Conservation (phyloP, 2,888 invertebrate species). For the Zeuzera pyrina region DNA sequence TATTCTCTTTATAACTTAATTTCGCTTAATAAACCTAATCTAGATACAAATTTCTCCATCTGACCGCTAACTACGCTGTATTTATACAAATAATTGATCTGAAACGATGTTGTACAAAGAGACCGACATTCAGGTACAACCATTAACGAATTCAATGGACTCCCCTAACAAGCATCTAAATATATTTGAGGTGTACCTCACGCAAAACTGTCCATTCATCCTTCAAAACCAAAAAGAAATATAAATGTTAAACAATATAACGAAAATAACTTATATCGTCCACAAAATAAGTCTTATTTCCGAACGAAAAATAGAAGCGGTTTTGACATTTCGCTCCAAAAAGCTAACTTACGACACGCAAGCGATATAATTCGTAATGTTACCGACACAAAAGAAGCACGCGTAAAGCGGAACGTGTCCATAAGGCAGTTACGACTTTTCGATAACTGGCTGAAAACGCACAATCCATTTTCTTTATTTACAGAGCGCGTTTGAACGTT, state of each 20-base stretch:
- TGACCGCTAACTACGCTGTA: neutral
- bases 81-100: neutral
- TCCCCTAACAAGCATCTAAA: slow-evolving; percentile 20
- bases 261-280: neutral
- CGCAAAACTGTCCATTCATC: slow-evolving; percentile 21
- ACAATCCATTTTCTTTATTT: slow-evolving; percentile 8
- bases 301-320: neutral
- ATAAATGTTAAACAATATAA: neutral
- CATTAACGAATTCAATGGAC: slow-evolving; percentile 1
- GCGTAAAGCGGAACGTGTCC: slow-evolving; percentile 2
- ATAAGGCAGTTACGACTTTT: slow-evolving; percentile 6
- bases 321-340: neutral
- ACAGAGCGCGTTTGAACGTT: slow-evolving; percentile 17
- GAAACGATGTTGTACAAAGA: neutral
- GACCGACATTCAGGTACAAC: neutral
- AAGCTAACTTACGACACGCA: too few species aligned
- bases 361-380: too few species aligned
- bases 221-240: neutral
- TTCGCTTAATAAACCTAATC: neutral
- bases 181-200: slow-evolving; percentile 18
- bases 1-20: neutral
- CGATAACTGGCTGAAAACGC: slow-evolving; percentile 3
- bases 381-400: neutral
- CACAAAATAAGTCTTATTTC: neutral
- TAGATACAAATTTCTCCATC: neutral